Conservation (phyloP, 2,797 vertebrate genomes). For the Acanthurus leucopareius region DNA sequence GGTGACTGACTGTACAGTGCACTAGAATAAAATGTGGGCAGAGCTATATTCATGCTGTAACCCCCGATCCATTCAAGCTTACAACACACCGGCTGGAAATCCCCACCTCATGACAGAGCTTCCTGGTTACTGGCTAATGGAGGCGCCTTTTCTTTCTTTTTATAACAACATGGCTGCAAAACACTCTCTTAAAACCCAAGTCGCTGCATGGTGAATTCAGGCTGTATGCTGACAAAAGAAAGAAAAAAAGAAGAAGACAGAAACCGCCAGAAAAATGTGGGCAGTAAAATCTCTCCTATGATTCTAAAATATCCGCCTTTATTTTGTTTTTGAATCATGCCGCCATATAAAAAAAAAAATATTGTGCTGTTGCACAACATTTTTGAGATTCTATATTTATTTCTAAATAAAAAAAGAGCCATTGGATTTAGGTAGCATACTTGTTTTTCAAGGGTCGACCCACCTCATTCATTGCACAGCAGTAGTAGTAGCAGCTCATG, state of each 20-base stretch:
- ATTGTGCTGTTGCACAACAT: constrained; percentile 1
- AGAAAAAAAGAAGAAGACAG: no score
- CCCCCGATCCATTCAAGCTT: constrained; percentile 79
- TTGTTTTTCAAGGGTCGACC: constrained; percentile 48
- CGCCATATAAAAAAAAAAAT: not conserved
- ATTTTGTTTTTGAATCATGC: no score
- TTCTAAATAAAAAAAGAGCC: not conserved
- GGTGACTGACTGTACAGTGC: constrained; percentile 57
- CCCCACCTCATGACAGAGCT: constrained; percentile 83
- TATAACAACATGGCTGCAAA: constrained; percentile 46
- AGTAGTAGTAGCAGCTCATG: constrained; percentile 64
- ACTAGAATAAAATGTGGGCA: constrained; percentile 72
- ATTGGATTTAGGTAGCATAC: constrained; percentile 24
- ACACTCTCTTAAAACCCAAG: constrained; percentile 19
- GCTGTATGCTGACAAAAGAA: not conserved
- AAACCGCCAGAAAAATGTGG: not conserved
- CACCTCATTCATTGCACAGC: constrained; percentile 76
- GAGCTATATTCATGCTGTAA: constrained; percentile 71
- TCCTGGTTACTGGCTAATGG: constrained; percentile 80
- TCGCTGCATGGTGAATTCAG: constrained; percentile 32
- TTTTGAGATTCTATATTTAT: not conserved
- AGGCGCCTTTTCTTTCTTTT: constrained; percentile 55
- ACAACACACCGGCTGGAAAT: constrained; percentile 81
- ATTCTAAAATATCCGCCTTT: constrained; percentile 26
- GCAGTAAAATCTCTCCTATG: constrained; percentile 30